phyloP scores from a whole-genome alignment of 1,140 invertebrate species.

The Megalopta genalis region DNA sequence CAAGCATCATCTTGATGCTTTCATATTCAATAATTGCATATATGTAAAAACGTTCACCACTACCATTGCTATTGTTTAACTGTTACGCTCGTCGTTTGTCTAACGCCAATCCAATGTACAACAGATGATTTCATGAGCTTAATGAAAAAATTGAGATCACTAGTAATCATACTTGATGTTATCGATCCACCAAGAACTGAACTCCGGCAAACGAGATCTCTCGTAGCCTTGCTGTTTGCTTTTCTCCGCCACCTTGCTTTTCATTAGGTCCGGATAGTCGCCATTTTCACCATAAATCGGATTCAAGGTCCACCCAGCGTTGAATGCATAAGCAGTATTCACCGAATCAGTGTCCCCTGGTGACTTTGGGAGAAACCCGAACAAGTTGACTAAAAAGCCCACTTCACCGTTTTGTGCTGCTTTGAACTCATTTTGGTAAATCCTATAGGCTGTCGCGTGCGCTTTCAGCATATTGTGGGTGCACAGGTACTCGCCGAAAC shows the following conservation, averaged over 20 bases:
- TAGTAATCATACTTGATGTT: constrained; percentile 64
- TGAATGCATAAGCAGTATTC: constrained; percentile 71
- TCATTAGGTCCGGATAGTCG: constrained; percentile 83
- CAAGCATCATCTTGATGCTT: too few species aligned
- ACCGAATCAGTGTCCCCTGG: constrained; percentile 46
- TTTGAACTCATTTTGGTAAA: constrained; percentile 84
- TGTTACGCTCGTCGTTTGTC: too few species aligned
- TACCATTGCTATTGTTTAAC: too few species aligned
- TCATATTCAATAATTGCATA: too few species aligned
- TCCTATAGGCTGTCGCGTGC: constrained; percentile 80
- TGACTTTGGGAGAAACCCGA: constrained; percentile 49
- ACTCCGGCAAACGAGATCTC: constrained; percentile 80
- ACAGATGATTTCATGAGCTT: too few species aligned
- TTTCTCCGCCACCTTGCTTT: constrained; percentile 78
- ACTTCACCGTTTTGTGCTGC: constrained; percentile 80
- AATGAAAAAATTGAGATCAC: too few species aligned
- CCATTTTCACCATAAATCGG: constrained; percentile 82
- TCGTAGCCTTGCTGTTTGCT: constrained; percentile 80
- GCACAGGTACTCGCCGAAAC: constrained; percentile 79
- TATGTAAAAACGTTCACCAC: too few species aligned
- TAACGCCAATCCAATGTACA: too few species aligned
- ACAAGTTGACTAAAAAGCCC: constrained; percentile 54
- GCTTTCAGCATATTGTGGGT: constrained; percentile 80
- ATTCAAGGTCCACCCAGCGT: constrained; percentile 83
- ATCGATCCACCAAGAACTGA: constrained; percentile 79